phyloP scores from a whole-genome alignment of 2,113 vertebrate species.

The Mastomys natalensis region DNA sequence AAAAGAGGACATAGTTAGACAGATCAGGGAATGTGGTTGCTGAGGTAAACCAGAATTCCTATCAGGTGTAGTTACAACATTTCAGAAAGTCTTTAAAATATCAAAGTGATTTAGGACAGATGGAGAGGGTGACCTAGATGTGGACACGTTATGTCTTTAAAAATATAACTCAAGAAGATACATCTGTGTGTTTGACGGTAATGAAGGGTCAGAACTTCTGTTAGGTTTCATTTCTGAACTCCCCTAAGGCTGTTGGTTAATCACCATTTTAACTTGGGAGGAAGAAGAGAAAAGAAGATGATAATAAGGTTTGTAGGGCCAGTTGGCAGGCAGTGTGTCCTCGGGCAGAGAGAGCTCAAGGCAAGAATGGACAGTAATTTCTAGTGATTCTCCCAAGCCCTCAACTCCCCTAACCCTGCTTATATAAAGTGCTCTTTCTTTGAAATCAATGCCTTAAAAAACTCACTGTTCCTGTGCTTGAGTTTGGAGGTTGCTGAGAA shows the following conservation, averaged over 20 bases:
- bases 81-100: constrained; percentile 26
- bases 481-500: constrained; percentile 54
- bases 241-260: constrained; percentile 48
- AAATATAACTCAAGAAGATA: constrained; percentile 53
- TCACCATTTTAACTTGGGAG: not conserved
- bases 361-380: constrained; percentile 49
- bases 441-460: constrained; percentile 56
- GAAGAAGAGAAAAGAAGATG: constrained; percentile 30
- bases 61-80: not conserved
- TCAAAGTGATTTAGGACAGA: not conserved
- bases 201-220: constrained; percentile 26
- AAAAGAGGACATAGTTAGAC: constrained; percentile 4
- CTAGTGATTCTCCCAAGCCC: constrained; percentile 56
- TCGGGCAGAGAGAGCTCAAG: constrained; percentile 25
- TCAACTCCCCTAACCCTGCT: constrained; percentile 25
- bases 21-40: not conserved
- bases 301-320: constrained; percentile 45
- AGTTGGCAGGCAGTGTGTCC: constrained; percentile 48
- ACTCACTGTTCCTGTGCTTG: not conserved
- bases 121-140: constrained; percentile 40
- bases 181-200: constrained; percentile 4
- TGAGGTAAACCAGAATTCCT: constrained; percentile 40
- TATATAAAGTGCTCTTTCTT: constrained; percentile 61
- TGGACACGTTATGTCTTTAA: constrained; percentile 56
- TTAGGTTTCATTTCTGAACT: constrained; percentile 51